phyloP scores from a whole-genome alignment of 2,113 vertebrate species.

The Irena cyanogastra region DNA sequence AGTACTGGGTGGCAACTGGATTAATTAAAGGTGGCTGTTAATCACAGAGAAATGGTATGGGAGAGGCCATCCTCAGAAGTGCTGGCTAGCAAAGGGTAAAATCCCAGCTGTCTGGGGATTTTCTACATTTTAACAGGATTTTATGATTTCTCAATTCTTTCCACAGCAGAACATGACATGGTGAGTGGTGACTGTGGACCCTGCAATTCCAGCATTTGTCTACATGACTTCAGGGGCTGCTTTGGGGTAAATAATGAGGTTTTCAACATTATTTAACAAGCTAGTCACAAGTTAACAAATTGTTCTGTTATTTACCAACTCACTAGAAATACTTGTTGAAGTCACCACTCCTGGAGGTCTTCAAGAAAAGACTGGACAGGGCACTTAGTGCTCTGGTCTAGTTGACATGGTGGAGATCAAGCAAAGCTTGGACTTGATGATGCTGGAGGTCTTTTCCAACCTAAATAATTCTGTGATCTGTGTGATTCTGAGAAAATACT shows the following conservation, averaged over 20 bases:
- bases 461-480: not conserved
- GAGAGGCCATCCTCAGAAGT: not conserved
- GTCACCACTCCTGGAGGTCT: not conserved
- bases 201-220: accelerated
- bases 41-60: not conserved
- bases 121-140: not conserved
- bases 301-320: not conserved
- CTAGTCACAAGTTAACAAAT: not conserved
- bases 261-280: not conserved
- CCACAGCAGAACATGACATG: accelerated
- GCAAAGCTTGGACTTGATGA: not conserved
- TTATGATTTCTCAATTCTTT: not conserved
- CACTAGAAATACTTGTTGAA: not conserved
- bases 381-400: not conserved
- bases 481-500: not conserved
- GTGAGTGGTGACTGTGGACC: accelerated
- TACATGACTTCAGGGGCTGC: accelerated
- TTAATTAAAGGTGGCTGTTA: not conserved
- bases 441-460: not conserved
- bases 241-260: not conserved
- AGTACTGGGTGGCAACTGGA: not conserved
- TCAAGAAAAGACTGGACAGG: not conserved
- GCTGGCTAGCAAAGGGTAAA: not conserved
- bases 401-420: not conserved
- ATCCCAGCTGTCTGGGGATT: accelerated